These are phyloP conservation scores for Porites lobata DNA, from an alignment of 92 coral and sea anemone species.

Conservation along the genomic window DNA sequence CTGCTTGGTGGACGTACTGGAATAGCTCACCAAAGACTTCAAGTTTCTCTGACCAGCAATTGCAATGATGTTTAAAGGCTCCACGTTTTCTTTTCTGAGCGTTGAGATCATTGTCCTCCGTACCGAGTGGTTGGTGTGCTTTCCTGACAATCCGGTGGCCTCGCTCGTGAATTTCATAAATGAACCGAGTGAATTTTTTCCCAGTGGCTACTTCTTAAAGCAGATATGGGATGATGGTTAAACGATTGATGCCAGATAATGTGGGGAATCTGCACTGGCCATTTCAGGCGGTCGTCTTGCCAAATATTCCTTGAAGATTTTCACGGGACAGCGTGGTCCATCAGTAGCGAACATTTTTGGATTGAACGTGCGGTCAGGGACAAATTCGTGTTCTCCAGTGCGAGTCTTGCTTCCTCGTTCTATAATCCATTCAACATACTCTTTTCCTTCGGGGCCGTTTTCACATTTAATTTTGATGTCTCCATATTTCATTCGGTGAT, in stretches of 20 bases:
- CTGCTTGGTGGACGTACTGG: constrained; percentile 45
- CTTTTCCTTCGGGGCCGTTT: constrained; percentile 46
- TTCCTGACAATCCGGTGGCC: too few species aligned
- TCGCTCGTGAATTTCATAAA: too few species aligned
- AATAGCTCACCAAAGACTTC: constrained; percentile 57
- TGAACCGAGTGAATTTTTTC: too few species aligned
- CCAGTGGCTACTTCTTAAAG: too few species aligned
- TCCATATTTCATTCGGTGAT: constrained; percentile 27
- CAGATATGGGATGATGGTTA: too few species aligned
- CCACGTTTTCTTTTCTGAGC: neutral
- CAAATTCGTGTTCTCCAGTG: constrained; percentile 51
- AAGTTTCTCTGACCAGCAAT: constrained; percentile 60
- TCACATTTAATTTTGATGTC: constrained; percentile 42
- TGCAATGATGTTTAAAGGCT: constrained; percentile 45
- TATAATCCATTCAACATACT: constrained; percentile 41
- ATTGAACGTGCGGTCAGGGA: constrained; percentile 55
- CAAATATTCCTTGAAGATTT: too few species aligned
- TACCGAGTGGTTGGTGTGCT: too few species aligned
- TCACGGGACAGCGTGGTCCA: too few species aligned
- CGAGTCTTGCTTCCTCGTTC: constrained; percentile 62
- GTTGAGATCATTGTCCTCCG: neutral
- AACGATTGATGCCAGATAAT: too few species aligned
- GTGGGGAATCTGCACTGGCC: too few species aligned
- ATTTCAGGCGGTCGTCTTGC: too few species aligned
- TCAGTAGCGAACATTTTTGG: constrained; percentile 26